phyloP scores from a whole-genome alignment of 2,113 vertebrate genomes.

The Furnarius figulus region DNA sequence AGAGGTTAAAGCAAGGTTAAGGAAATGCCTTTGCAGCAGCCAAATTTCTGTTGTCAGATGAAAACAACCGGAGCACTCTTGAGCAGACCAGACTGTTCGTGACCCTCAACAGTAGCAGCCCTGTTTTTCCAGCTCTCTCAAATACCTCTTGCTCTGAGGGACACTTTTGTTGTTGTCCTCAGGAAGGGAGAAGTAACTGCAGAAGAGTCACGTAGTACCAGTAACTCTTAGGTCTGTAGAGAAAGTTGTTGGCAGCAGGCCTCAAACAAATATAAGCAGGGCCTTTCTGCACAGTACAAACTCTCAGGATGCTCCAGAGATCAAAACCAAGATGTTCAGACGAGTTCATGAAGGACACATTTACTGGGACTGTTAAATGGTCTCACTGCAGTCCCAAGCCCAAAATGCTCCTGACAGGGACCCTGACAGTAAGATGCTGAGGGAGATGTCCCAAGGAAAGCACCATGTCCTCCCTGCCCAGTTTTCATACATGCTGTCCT shows the following conservation, averaged over 20 bases:
- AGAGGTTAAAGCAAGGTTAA: conserved; percentile 28
- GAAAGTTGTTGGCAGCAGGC: not conserved
- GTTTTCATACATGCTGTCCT: not conserved
- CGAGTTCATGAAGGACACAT: not conserved
- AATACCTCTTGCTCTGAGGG: not conserved
- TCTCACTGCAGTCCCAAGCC: not conserved
- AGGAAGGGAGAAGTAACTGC: not conserved
- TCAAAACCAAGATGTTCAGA: not conserved
- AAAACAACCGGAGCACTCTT: not conserved
- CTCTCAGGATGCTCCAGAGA: not conserved
- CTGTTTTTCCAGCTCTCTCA: not conserved
- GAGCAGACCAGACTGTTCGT: not conserved
- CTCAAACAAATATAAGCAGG: not conserved
- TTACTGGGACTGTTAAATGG: not conserved
- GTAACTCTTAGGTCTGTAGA: not conserved
- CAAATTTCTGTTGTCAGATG: conserved; percentile 16
- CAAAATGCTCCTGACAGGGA: not conserved
- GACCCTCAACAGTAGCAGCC: not conserved
- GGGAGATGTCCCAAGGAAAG: not conserved
- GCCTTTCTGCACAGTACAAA: not conserved
- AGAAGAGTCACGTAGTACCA: not conserved
- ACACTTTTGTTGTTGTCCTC: not conserved
- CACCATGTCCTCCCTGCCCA: not conserved
- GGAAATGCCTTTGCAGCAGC: not conserved
- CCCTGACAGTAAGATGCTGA: not conserved